These are phyloP conservation scores for Platycheirus albimanus DNA, from an alignment of 2,888 invertebrate species.

Conservation along the genomic window DNA sequence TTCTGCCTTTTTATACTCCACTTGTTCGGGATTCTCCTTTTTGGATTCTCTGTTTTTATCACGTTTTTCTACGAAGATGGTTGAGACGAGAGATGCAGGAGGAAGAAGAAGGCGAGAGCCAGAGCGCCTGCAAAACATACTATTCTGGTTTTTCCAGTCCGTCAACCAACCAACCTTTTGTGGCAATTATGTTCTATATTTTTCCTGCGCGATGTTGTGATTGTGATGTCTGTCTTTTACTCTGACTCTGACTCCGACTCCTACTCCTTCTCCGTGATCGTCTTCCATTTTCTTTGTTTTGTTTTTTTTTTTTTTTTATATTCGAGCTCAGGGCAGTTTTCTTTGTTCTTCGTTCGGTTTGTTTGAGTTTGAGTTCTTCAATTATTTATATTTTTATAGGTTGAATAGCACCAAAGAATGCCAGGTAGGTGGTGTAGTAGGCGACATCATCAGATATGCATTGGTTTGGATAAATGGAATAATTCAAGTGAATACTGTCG, in stretches of 20 bases:
- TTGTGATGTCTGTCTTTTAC: conserved; percentile 46
- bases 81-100: background rate
- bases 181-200: conserved; percentile 67
- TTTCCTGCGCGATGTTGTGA: conserved; percentile 32
- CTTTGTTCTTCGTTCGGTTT: conserved; percentile 61
- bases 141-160: conserved; percentile 69
- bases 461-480: conserved; percentile 28
- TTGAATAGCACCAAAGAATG: conserved; percentile 18
- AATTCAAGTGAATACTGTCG: conserved; percentile 9
- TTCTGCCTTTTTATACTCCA: conserved; percentile 12
- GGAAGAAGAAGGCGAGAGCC: conserved; percentile 14
- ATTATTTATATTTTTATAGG: conserved; percentile 58
- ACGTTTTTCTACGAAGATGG: conserved; percentile 49
- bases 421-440: conserved; percentile 13
- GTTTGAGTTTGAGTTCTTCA: conserved; percentile 52
- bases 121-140: conserved; percentile 37
- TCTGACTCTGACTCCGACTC: too few relatives aligned
- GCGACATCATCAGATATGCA: conserved; percentile 42
- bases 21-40: conserved; percentile 45
- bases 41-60: conserved; percentile 54
- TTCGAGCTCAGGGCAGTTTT: conserved; percentile 43
- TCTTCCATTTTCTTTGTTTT: background rate
- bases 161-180: conserved; percentile 66
- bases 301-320: background rate
- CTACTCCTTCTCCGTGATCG: too few relatives aligned